phyloP scores from a whole-genome alignment of 2,888 invertebrate species.

The Eupithecia centaureata region DNA sequence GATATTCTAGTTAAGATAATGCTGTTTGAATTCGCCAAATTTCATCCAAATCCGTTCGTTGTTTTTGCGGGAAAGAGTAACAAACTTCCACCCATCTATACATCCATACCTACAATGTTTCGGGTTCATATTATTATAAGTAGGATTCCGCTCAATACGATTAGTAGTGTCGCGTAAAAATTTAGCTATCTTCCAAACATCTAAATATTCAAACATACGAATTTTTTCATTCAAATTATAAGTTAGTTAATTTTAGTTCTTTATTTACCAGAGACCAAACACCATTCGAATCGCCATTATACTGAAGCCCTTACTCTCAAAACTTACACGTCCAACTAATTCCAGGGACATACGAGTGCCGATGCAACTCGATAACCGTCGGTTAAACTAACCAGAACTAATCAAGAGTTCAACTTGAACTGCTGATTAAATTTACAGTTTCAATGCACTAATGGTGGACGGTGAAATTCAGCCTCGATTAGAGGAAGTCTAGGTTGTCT shows the following conservation, averaged over 20 bases:
- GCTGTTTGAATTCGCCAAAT: too few relatives aligned
- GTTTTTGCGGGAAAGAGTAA: too few relatives aligned
- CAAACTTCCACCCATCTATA: too few relatives aligned
- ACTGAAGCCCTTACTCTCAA: not conserved
- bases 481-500: conserved; percentile 15
- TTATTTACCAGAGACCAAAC: not conserved
- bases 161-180: too few relatives aligned
- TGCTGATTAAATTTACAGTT: conserved; percentile 75
- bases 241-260: not conserved
- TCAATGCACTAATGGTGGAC: conserved; percentile 43
- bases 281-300: not conserved
- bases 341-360: conserved; percentile 30
- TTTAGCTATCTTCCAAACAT: too few relatives aligned
- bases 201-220: too few relatives aligned
- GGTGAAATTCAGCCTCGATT: conserved; percentile 36
- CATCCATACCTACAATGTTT: too few relatives aligned
- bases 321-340: conserved; percentile 32
- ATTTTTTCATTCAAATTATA: too few relatives aligned
- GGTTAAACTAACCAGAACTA: conserved; percentile 71
- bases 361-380: conserved; percentile 62
- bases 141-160: too few relatives aligned
- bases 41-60: too few relatives aligned
- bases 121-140: too few relatives aligned
- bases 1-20: too few relatives aligned
- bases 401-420: conserved; percentile 55